Conservation (phyloP, 2,113 vertebrate species). For the Choloepus hoffmanni region DNA sequence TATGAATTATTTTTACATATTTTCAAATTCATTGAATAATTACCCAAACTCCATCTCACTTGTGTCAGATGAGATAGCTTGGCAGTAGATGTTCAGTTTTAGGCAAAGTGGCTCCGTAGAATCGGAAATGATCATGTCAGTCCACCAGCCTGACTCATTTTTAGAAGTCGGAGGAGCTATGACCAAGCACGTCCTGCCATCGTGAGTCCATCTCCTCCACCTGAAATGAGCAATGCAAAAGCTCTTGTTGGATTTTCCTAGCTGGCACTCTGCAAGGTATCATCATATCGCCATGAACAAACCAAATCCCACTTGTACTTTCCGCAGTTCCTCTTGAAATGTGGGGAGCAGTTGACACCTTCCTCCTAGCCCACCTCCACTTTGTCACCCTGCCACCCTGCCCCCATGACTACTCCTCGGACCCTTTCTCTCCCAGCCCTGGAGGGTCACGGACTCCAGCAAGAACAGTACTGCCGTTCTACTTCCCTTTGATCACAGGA, state of each 20-base stretch:
- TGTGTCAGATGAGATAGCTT: background rate
- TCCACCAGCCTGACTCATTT: background rate
- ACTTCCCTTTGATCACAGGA: background rate
- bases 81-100: background rate
- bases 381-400: background rate
- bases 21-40: background rate
- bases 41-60: background rate
- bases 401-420: too few species aligned
- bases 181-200: too few species aligned
- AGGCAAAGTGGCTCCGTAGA: background rate
- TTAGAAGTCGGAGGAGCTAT: too few species aligned
- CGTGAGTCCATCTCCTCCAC: background rate
- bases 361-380: background rate
- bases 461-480: accelerated
- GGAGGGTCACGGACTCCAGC: too few species aligned
- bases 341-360: too few species aligned
- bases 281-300: too few species aligned
- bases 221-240: background rate
- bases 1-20: background rate
- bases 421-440: too few species aligned
- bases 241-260: too few species aligned
- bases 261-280: too few species aligned
- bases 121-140: background rate
- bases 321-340: too few species aligned
- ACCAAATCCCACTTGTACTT: too few species aligned